These are phyloP conservation scores for Hybos culiciformis DNA, from an alignment of 2,888 invertebrate genomes.

Conservation along the genomic window DNA sequence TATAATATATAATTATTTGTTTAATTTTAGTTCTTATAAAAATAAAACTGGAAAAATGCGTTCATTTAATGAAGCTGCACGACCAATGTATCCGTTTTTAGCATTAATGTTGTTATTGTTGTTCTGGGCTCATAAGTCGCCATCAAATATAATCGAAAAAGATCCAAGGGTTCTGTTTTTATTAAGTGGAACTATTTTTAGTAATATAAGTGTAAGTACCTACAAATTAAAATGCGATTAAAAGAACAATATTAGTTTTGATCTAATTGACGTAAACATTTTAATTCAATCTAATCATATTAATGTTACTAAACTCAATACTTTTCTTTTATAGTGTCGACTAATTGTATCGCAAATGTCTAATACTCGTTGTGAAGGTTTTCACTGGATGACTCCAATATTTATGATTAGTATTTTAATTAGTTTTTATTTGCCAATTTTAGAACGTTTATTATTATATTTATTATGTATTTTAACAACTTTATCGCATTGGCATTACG, in stretches of 20 bases:
- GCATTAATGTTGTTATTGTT: slow-evolving; percentile 62
- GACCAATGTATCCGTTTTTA: slow-evolving; percentile 71
- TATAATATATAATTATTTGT: background rate
- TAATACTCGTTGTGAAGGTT: slow-evolving; percentile 74
- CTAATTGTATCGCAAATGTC: slow-evolving; percentile 98
- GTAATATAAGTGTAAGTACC: slow-evolving; percentile 95
- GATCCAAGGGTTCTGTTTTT: slow-evolving; percentile 81
- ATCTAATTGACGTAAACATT: slow-evolving; percentile 5
- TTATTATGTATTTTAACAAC: slow-evolving; percentile 56
- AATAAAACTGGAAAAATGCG: slow-evolving; percentile 80
- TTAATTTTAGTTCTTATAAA: slow-evolving; percentile 55
- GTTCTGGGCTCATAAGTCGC: slow-evolving; percentile 72
- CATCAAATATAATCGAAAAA: slow-evolving; percentile 60
- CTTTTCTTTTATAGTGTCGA: slow-evolving; percentile 60
- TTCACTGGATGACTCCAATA: slow-evolving; percentile 35
- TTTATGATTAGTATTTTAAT: slow-evolving; percentile 24
- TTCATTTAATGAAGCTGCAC: slow-evolving; percentile 61
- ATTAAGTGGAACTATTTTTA: slow-evolving; percentile 87
- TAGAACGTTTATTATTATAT: slow-evolving; percentile 59
- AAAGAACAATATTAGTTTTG: background rate
- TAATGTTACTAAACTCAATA: background rate
- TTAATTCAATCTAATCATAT: slow-evolving; percentile 1
- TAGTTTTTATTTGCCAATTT: slow-evolving; percentile 28
- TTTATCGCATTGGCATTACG: slow-evolving; percentile 79
- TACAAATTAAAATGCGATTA: too few species aligned